These are phyloP conservation scores for Laupala kohalensis DNA, from an alignment of 1,140 invertebrate species.

Conservation along the genomic window DNA sequence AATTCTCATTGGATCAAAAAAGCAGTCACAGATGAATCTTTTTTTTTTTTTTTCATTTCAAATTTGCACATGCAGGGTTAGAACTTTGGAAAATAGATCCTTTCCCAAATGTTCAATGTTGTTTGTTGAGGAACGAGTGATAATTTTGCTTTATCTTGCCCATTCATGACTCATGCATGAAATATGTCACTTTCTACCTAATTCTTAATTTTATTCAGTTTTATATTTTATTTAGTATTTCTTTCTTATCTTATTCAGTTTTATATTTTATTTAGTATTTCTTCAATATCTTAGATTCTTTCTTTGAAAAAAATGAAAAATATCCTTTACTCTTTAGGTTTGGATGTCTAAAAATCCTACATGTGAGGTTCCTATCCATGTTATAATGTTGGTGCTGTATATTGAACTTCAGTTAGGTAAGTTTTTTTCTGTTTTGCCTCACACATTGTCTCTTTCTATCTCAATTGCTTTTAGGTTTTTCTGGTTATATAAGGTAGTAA, in stretches of 20 bases:
- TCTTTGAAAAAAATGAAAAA: too few relatives aligned
- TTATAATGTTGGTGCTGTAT: conserved; percentile 55
- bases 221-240: background rate
- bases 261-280: conserved; percentile 10
- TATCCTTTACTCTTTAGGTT: too few relatives aligned
- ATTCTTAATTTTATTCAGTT: background rate
- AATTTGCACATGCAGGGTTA: too few relatives aligned
- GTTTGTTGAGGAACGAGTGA: too few relatives aligned
- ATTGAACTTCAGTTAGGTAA: conserved; percentile 57
- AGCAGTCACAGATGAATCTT: too few relatives aligned
- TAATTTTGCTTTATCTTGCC: too few relatives aligned
- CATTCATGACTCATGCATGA: background rate
- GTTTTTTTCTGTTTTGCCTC: conserved; percentile 13
- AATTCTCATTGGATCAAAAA: too few relatives aligned
- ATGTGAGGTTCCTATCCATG: conserved; percentile 55
- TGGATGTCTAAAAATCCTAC: conserved; percentile 41
- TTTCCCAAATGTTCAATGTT: too few relatives aligned
- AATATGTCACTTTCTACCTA: background rate
- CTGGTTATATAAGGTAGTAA: background rate
- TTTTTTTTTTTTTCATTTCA: too few relatives aligned
- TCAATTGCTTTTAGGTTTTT: background rate
- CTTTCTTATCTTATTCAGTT: background rate
- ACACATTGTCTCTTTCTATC: too few relatives aligned
- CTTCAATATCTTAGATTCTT: too few relatives aligned
- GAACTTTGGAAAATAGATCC: too few relatives aligned